Conservation (phyloP, 2,888 invertebrate genomes). For the Nemotelus nigrinus region DNA sequence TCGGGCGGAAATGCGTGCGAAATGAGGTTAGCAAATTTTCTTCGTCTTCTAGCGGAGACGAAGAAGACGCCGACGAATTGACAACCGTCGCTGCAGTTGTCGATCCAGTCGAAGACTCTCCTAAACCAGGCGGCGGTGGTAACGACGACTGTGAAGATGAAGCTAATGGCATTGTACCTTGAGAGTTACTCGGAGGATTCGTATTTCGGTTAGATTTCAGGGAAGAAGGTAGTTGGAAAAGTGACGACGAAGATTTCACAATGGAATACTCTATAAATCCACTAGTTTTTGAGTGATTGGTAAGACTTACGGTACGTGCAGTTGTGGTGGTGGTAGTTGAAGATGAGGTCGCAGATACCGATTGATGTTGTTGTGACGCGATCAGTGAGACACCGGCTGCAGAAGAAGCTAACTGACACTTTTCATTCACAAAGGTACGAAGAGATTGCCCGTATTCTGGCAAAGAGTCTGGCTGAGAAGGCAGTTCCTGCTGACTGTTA, state of each 20-base stretch:
- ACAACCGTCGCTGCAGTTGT: neutral
- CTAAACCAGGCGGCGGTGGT: neutral
- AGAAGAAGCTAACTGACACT: neutral
- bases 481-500: conserved; percentile 32
- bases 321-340: neutral
- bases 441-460: conserved; percentile 36
- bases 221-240: conserved; percentile 25
- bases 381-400: neutral
- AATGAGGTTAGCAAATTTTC: conserved; percentile 81
- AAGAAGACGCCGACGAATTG: conserved; percentile 14
- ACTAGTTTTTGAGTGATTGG: conserved; percentile 58
- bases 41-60: conserved; percentile 52
- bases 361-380: conserved; percentile 19
- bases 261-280: conserved; percentile 58
- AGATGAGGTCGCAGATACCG: neutral
- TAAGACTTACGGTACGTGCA: conserved; percentile 39
- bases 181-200: neutral
- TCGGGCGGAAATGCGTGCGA: conserved; percentile 86
- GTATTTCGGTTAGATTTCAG: conserved; percentile 25
- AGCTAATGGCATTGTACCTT: neutral
- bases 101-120: neutral
- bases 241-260: conserved; percentile 53
- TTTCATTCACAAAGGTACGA: conserved; percentile 1
- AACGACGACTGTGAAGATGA: neutral
- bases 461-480: conserved; percentile 45